Evolutionary conservation across 2,888 invertebrate genomes (phyloP).

Genomic region (Megamerina dolium): DNA sequence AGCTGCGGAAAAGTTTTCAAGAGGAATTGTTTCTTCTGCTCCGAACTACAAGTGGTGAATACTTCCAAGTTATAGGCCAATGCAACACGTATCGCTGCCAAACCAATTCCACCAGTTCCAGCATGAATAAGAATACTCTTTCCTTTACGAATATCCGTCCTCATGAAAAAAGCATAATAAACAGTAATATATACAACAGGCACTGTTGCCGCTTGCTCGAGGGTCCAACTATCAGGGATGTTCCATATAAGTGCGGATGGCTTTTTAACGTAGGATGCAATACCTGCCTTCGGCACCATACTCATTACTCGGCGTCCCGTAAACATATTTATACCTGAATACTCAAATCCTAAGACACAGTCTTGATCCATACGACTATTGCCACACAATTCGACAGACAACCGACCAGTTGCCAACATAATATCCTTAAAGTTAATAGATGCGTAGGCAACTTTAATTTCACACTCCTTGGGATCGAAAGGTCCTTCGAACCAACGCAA

Average conservation of each 20-base stretch:
- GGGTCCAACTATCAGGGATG: conserved; percentile 65
- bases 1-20: conserved; percentile 52
- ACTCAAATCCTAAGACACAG: conserved; percentile 64
- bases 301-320: conserved; percentile 63
- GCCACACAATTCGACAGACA: conserved; percentile 76
- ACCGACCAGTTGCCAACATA: conserved; percentile 88
- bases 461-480: conserved; percentile 52
- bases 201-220: conserved; percentile 70
- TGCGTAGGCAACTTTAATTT: conserved; percentile 56
- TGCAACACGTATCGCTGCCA: conserved; percentile 70
- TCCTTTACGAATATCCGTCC: conserved; percentile 40
- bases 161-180: conserved; percentile 52
- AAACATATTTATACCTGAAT: conserved; percentile 54
- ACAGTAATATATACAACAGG: conserved; percentile 74
- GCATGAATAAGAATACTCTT: conserved; percentile 54
- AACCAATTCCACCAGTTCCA: conserved; percentile 67
- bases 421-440: conserved; percentile 91
- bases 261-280: conserved; percentile 51
- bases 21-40: conserved; percentile 60
- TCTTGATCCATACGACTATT: conserved; percentile 59
- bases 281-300: conserved; percentile 51
- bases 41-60: conserved; percentile 65
- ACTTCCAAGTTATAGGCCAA: conserved; percentile 60
- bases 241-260: conserved; percentile 53
- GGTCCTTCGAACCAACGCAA: conserved; percentile 77